A percentile compares a stretch with the other conserved stretches of the same genome.
Conservation (phyloP, 2,797 vertebrate species). For the Pelobates cultripes region DNA sequence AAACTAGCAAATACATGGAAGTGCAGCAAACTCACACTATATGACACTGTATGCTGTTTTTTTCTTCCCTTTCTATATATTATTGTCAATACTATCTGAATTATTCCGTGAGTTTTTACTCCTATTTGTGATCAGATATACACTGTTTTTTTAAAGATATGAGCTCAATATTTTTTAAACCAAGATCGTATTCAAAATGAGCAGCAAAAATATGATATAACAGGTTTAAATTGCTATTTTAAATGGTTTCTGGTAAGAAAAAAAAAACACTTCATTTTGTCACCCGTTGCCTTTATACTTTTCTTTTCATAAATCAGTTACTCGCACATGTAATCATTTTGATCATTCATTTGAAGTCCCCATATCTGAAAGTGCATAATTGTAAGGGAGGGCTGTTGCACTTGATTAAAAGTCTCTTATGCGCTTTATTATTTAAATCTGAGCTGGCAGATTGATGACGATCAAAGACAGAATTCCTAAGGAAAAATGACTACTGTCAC, state of each 20-base stretch:
- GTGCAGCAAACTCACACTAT: no score
- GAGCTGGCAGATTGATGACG: slow-evolving; percentile 10
- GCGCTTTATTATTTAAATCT: slow-evolving; percentile 11
- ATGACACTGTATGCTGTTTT: no score
- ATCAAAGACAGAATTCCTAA: slow-evolving; percentile 30
- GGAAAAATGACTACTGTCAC: slow-evolving; percentile 5
- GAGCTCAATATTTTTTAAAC: no score
- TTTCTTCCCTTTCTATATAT: no score
- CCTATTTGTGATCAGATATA: no score
- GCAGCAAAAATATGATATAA: no score
- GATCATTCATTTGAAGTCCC: slow-evolving; percentile 40
- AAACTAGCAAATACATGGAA: no score
- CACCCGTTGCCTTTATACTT: background rate
- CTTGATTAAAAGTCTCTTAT: slow-evolving; percentile 40
- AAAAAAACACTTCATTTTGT: background rate
- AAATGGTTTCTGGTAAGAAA: background rate
- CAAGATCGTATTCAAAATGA: no score
- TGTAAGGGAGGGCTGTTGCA: background rate
- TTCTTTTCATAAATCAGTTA: slow-evolving; percentile 4
- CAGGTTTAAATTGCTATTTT: no score
- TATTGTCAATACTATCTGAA: no score
- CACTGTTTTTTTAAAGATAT: no score
- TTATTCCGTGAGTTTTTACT: no score
- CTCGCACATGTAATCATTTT: slow-evolving; percentile 27
- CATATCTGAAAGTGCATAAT: slow-evolving; percentile 27